Conservation (phyloP, 2,888 invertebrate genomes). For the Temnothorax rugatulus region DNA sequence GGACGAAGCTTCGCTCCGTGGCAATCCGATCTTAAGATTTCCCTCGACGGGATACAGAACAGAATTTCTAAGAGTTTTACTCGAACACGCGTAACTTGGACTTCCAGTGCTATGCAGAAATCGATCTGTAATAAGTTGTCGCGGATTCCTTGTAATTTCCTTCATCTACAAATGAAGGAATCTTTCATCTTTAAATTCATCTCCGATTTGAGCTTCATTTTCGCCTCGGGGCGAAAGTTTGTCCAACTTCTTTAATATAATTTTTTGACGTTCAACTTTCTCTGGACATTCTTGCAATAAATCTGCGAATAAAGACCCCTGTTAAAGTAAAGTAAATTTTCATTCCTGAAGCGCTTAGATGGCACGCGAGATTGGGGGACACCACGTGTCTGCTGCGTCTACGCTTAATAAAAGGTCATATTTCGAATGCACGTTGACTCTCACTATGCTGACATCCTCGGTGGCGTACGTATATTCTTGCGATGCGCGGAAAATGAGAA, state of each 20-base stretch:
- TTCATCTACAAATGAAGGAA: not conserved
- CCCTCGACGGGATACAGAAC: not conserved
- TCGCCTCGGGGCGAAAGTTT: not conserved
- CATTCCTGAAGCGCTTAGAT: constrained; percentile 1
- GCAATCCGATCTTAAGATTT: not conserved
- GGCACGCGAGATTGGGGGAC: no score
- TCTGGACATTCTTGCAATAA: constrained; percentile 8
- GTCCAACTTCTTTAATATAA: constrained; percentile 17
- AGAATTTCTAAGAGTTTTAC: not conserved
- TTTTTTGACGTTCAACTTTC: not conserved
- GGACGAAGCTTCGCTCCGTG: not conserved
- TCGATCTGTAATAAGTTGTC: constrained; percentile 2
- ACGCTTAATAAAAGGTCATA: constrained; percentile 12
- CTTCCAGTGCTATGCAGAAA: not conserved
- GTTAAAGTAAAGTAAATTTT: constrained; percentile 20
- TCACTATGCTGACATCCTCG: not conserved
- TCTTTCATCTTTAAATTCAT: constrained; percentile 2
- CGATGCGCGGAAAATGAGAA: constrained; percentile 28
- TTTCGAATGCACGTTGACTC: constrained; percentile 1
- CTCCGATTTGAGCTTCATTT: not conserved
- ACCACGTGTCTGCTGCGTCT: not conserved
- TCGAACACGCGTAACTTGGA: not conserved
- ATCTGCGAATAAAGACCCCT: not conserved
- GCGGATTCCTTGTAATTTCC: constrained; percentile 10
- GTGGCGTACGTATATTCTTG: not conserved